A percentile compares a stretch with the other conserved stretches of the same genome.
phyloP scores from a whole-genome alignment of 1,140 invertebrate species.

The Lithobius niger region DNA sequence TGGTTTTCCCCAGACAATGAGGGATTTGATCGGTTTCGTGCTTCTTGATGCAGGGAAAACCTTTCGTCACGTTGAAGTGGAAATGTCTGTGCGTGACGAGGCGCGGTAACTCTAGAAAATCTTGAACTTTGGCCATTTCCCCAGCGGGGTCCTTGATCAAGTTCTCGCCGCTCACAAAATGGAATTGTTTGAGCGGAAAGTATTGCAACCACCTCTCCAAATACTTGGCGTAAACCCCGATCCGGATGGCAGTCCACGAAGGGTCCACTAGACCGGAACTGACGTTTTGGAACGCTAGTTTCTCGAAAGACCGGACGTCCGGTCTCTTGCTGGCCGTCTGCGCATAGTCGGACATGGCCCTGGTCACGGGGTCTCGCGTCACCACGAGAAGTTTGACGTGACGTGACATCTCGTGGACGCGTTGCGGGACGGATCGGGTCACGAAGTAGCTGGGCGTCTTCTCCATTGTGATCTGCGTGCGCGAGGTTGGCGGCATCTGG shows the following conservation, averaged over 20 bases:
- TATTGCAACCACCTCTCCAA: constrained; percentile 35
- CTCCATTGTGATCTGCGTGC: constrained; percentile 80
- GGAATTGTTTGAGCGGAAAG: constrained; percentile 36
- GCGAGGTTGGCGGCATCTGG: constrained; percentile 69
- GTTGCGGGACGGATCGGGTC: constrained; percentile 64
- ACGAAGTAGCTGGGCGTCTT: constrained; percentile 92
- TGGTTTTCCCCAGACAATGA: constrained; percentile 39
- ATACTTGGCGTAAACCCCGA: constrained; percentile 38
- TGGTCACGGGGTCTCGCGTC: constrained; percentile 39
- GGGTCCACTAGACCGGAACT: constrained; percentile 31
- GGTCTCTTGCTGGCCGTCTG: constrained; percentile 26
- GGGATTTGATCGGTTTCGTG: constrained; percentile 21
- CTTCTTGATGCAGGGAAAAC: constrained; percentile 37
- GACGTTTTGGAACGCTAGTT: constrained; percentile 28
- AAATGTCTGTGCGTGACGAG: constrained; percentile 31
- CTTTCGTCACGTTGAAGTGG: constrained; percentile 34
- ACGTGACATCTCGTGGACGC: constrained; percentile 40
- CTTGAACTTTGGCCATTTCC: constrained; percentile 34
- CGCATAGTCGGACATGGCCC: constrained; percentile 40
- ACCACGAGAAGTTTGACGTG: constrained; percentile 37
- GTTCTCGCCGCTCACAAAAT: constrained; percentile 38
- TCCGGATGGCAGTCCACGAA: constrained; percentile 35
- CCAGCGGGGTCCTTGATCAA: constrained; percentile 35
- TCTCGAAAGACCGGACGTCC: constrained; percentile 30
- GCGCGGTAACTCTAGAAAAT: constrained; percentile 33